Percentiles rank a stretch among this genome's conserved stretches.
phyloP scores from a whole-genome alignment of 2,888 invertebrate genomes.

The Eilema griseolum region DNA sequence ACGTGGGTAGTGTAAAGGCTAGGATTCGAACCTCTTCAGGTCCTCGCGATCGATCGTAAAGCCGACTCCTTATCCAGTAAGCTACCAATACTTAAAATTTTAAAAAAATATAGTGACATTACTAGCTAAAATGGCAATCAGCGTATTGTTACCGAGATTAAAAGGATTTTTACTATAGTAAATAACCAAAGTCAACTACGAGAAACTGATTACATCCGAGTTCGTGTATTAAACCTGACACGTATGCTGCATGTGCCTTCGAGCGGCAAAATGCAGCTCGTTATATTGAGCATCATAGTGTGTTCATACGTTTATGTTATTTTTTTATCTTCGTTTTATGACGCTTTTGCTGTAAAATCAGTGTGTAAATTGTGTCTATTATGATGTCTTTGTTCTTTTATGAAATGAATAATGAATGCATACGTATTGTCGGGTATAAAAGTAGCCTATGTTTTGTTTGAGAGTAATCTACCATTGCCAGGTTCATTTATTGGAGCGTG shows the following conservation, averaged over 20 bases:
- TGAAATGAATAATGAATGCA: too few relatives aligned
- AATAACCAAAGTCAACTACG: constrained; percentile 13
- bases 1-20: too few relatives aligned
- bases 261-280: constrained; percentile 19
- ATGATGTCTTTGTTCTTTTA: background rate
- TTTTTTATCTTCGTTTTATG: constrained; percentile 13
- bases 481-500: too few relatives aligned
- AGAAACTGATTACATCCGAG: constrained; percentile 12
- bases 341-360: constrained; percentile 3
- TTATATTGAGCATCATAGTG: constrained; percentile 15
- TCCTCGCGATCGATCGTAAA: too few relatives aligned
- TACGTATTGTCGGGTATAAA: too few relatives aligned
- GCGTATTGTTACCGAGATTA: background rate
- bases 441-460: too few relatives aligned
- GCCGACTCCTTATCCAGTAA: too few relatives aligned
- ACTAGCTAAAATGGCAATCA: background rate
- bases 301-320: constrained; percentile 15
- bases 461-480: too few relatives aligned
- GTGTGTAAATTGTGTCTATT: background rate
- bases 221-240: constrained; percentile 21
- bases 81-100: too few relatives aligned
- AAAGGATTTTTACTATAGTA: background rate
- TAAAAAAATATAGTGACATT: background rate
- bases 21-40: too few relatives aligned
- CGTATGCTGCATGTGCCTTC: constrained; percentile 17